Conservation (phyloP, 2,113 vertebrate species). For the Machaerirhynchus nigripectus region DNA sequence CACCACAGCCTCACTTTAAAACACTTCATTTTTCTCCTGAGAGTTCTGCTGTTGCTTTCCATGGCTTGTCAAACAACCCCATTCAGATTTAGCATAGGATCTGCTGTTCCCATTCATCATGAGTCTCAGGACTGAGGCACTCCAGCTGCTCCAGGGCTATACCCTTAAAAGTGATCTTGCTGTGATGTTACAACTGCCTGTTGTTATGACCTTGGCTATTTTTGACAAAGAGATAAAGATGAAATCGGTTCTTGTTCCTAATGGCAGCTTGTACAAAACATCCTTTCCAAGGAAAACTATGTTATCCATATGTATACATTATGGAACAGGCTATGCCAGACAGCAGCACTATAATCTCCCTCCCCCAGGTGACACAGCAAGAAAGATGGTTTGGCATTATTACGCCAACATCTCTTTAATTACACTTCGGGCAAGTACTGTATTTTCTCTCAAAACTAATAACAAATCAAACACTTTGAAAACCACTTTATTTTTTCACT, state of each 20-base stretch:
- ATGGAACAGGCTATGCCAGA: background rate
- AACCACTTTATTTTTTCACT: background rate
- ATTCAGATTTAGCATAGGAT: background rate
- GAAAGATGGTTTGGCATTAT: background rate
- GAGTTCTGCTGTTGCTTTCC: background rate
- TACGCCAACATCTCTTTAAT: background rate
- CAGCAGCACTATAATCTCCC: background rate
- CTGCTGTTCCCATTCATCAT: constrained; percentile 12
- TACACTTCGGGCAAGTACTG: background rate
- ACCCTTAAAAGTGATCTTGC: constrained; percentile 15
- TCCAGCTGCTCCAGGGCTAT: constrained; percentile 24
- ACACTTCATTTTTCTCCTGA: background rate
- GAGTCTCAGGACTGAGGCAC: background rate
- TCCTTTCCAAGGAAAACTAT: background rate
- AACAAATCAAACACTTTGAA: constrained; percentile 2
- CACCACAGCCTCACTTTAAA: background rate
- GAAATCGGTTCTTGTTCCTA: constrained; percentile 31
- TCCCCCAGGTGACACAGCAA: background rate
- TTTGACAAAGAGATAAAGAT: constrained; percentile 31
- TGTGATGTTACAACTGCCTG: background rate
- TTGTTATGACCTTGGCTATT: constrained; percentile 35
- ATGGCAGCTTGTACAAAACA: constrained; percentile 9
- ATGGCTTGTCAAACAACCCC: background rate
- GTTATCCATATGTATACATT: background rate
- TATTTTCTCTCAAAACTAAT: background rate